Conservation (phyloP, 2,888 invertebrate genomes). For the Ornithoptera alexandrae region DNA sequence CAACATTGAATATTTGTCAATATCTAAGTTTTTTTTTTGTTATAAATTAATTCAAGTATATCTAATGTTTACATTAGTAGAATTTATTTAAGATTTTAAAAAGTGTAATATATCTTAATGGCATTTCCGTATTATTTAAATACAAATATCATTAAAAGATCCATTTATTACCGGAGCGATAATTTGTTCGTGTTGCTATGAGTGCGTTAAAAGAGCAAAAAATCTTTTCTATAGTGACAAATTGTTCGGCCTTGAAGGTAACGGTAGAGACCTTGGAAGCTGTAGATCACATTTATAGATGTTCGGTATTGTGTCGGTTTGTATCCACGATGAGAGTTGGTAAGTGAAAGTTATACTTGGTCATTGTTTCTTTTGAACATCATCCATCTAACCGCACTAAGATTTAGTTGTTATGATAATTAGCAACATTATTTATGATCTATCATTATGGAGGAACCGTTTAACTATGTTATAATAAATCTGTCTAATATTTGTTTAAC, state of each 20-base stretch:
- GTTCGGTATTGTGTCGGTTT: constrained; percentile 19
- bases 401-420: background rate
- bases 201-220: constrained; percentile 17
- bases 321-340: constrained; percentile 22
- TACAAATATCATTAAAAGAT: background rate
- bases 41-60: too few relatives aligned
- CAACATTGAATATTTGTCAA: background rate
- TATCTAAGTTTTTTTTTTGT: background rate
- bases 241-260: constrained; percentile 20
- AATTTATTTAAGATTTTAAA: background rate
- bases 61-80: too few relatives aligned
- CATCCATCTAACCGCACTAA: background rate
- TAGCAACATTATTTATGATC: background rate
- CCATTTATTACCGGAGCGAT: background rate
- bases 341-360: constrained; percentile 34
- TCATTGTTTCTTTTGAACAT: constrained; percentile 1
- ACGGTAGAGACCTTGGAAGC: constrained; percentile 11
- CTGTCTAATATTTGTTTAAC: background rate
- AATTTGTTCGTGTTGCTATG: constrained; percentile 7
- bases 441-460: background rate
- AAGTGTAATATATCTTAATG: background rate
- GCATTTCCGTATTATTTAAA: constrained; percentile 7
- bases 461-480: background rate
- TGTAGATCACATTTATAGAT: constrained; percentile 10
- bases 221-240: constrained; percentile 22